These are phyloP conservation scores for Plebejus argus DNA, from an alignment of 2,888 invertebrate genomes.

Conservation along the genomic window DNA sequence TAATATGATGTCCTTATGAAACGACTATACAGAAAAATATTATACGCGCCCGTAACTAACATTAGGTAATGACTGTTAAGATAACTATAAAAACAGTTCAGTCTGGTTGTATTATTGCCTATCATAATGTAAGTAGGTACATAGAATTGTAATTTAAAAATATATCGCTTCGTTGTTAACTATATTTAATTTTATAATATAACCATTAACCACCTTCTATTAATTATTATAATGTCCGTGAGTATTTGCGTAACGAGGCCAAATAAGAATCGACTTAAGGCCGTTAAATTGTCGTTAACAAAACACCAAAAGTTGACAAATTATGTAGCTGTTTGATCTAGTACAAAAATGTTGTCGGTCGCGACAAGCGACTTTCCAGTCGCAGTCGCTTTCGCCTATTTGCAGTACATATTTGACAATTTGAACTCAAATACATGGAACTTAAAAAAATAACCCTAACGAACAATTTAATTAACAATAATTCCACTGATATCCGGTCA, in stretches of 20 bases:
- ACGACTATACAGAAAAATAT: slow-evolving; percentile 42
- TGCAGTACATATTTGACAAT: neutral
- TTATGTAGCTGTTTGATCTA: neutral
- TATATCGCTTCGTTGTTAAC: slow-evolving; percentile 43
- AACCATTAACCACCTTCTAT: slow-evolving; percentile 23
- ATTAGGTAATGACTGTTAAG: slow-evolving; percentile 42
- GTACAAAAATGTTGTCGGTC: neutral
- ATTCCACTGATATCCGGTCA: slow-evolving; percentile 1
- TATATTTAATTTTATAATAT: slow-evolving; percentile 35
- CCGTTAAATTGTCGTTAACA: neutral
- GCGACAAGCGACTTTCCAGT: neutral
- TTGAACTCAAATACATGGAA: neutral
- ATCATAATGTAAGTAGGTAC: slow-evolving; percentile 40
- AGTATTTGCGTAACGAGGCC: neutral
- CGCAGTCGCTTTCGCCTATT: neutral
- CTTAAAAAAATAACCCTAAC: neutral
- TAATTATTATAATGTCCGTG: slow-evolving; percentile 6
- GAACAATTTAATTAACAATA: slow-evolving; percentile 6
- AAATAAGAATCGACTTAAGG: slow-evolving; percentile 21
- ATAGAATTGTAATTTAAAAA: slow-evolving; percentile 42
- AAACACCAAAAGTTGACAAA: neutral
- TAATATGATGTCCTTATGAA: slow-evolving; percentile 39
- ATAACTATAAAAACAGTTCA: slow-evolving; percentile 46
- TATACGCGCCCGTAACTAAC: slow-evolving; percentile 38
- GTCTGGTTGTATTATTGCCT: slow-evolving; percentile 45